Conservation (phyloP, 2,888 invertebrate species). For the Notodonta ziczac region DNA sequence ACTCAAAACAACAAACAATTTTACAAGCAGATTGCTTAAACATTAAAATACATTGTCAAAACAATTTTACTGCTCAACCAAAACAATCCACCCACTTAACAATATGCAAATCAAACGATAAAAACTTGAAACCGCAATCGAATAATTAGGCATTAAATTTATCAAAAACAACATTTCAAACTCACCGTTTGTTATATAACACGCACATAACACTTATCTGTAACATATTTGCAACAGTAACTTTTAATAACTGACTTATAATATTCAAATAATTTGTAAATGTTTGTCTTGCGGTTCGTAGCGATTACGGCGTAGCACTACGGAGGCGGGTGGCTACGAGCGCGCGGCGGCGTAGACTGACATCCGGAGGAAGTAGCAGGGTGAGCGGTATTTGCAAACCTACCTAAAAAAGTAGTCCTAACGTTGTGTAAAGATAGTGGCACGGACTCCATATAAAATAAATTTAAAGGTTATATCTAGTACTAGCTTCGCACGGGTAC, state of each 20-base stretch:
- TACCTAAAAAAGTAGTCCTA: no score
- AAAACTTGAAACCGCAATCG: slow-evolving; percentile 27
- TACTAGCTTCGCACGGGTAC: no score
- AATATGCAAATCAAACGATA: slow-evolving; percentile 29
- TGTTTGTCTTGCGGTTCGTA: slow-evolving; percentile 34
- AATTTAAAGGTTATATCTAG: no score
- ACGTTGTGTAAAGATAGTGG: no score
- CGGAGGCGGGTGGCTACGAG: slow-evolving; percentile 57
- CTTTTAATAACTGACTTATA: not conserved
- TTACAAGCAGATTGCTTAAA: no score
- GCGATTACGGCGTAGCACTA: slow-evolving; percentile 50
- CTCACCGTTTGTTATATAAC: slow-evolving; percentile 24
- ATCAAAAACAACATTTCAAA: slow-evolving; percentile 7
- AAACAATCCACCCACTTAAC: slow-evolving; percentile 18
- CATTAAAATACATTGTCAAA: slow-evolving; percentile 1
- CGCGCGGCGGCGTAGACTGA: slow-evolving; percentile 50
- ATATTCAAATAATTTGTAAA: not conserved
- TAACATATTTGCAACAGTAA: slow-evolving; percentile 6
- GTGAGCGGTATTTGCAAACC: not conserved
- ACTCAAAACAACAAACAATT: no score
- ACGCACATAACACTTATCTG: slow-evolving; percentile 10
- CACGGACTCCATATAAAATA: no score
- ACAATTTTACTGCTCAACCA: slow-evolving; percentile 1
- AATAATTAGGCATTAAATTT: slow-evolving; percentile 16
- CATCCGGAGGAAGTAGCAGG: slow-evolving; percentile 9